These are phyloP conservation scores for Neostethus bicornis DNA, from an alignment of 2,797 vertebrate species.

Conservation along the genomic window DNA sequence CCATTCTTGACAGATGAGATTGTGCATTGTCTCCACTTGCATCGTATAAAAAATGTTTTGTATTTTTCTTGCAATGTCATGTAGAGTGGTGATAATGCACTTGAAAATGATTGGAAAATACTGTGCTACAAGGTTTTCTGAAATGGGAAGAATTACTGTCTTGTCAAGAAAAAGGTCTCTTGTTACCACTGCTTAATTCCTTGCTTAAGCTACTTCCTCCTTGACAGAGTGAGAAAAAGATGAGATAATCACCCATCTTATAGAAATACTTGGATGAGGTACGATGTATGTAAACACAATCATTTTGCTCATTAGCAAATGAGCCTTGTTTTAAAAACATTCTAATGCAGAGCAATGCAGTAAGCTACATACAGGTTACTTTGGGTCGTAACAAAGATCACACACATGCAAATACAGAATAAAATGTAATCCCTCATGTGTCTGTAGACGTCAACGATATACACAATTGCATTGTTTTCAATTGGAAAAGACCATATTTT, in stretches of 20 bases:
- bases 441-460: no score
- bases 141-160: constrained; percentile 9
- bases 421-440: no score
- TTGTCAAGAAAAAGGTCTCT: constrained; percentile 3
- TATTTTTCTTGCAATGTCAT: no score
- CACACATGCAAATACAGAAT: no score
- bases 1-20: no score
- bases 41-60: no score
- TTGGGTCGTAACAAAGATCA: no score
- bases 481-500: no score
- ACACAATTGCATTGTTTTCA: no score
- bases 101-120: not conserved
- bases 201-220: constrained; percentile 37
- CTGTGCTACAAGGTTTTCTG: not conserved
- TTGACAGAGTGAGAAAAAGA: constrained; percentile 43
- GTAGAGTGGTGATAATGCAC: not conserved
- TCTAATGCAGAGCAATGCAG: constrained; percentile 18
- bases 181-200: constrained; percentile 19
- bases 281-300: constrained; percentile 42
- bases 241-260: constrained; percentile 28
- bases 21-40: no score
- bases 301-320: constrained; percentile 31
- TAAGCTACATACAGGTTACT: constrained; percentile 4
- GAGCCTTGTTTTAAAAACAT: constrained; percentile 31
- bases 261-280: constrained; percentile 34